Percentiles rank a stretch among this genome's conserved stretches.
phyloP scores from a whole-genome alignment of 2,888 invertebrate species.

The Strigamia transsilvanica region DNA sequence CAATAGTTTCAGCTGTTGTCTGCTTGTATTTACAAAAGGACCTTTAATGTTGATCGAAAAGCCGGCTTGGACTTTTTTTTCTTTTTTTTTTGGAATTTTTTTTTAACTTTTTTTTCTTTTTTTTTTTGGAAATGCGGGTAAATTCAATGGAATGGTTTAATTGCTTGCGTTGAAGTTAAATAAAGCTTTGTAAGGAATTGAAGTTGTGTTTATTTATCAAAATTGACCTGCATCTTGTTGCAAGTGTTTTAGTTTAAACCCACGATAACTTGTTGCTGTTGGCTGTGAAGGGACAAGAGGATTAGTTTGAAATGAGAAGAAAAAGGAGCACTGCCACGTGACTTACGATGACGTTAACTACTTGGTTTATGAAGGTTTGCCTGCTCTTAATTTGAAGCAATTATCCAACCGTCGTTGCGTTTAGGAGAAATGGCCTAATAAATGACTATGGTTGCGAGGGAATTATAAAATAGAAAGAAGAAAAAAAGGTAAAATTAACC shows the following conservation, averaged over 20 bases:
- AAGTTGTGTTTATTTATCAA: not conserved
- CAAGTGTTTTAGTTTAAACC: not conserved
- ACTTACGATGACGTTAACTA: constrained; percentile 45
- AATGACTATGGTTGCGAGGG: not conserved
- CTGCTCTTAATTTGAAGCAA: constrained; percentile 35
- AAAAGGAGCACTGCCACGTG: not conserved
- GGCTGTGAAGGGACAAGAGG: constrained; percentile 21
- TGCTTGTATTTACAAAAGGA: constrained; percentile 19
- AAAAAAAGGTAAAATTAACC: too few species aligned
- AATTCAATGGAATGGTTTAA: not conserved
- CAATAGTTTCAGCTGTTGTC: constrained; percentile 10
- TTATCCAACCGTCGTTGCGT: constrained; percentile 6
- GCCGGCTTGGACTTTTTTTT: not conserved
- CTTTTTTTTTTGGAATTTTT: too few species aligned
- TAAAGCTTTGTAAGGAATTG: not conserved
- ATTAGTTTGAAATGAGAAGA: constrained; percentile 32
- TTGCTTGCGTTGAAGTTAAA: not conserved
- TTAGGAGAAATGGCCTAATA: not conserved
- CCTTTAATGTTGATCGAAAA: constrained; percentile 10
- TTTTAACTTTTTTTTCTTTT: not conserved
- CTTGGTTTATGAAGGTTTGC: constrained; percentile 34
- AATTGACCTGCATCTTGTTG: not conserved
- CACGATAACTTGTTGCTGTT: constrained; percentile 43
- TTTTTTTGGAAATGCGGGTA: not conserved
- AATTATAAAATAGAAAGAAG: too few species aligned